Evolutionary conservation across 2,888 invertebrate species (phyloP).

Genomic region (Hecatera dysodea): DNA sequence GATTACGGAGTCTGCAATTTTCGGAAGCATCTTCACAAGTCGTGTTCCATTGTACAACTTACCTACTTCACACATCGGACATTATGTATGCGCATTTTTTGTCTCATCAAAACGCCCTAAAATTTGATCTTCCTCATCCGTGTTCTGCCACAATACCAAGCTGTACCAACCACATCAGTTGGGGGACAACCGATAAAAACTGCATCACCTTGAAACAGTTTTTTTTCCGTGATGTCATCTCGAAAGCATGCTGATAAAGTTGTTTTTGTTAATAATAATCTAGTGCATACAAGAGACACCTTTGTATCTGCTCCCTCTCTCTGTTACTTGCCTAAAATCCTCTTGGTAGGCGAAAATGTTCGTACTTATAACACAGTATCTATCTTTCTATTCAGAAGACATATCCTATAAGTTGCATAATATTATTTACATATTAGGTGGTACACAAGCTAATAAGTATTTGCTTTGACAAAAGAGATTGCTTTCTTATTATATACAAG

Average conservation of each 20-base stretch:
- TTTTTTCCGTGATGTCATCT: constrained; percentile 54
- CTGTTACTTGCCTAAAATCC: too few relatives aligned
- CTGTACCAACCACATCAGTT: constrained; percentile 8
- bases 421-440: background rate
- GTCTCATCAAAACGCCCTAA: background rate
- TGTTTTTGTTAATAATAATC: constrained; percentile 1
- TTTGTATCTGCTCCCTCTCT: background rate
- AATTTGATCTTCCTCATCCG: constrained; percentile 22
- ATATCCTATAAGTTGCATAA: background rate
- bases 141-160: constrained; percentile 8
- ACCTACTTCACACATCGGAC: background rate
- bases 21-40: background rate
- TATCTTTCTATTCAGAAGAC: background rate
- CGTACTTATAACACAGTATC: background rate
- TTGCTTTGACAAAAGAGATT: too few relatives aligned
- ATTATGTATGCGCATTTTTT: background rate
- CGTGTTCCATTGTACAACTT: background rate
- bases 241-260: constrained; percentile 22
- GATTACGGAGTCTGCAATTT: too few relatives aligned
- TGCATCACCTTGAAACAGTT: constrained; percentile 58
- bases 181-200: constrained; percentile 50
- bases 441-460: too few relatives aligned
- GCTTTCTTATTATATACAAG: too few relatives aligned
- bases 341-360: too few relatives aligned
- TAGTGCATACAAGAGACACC: background rate